Evolutionary conservation across 1,140 invertebrate genomes (phyloP).

Genomic region (Trachelipus rathkii): DNA sequence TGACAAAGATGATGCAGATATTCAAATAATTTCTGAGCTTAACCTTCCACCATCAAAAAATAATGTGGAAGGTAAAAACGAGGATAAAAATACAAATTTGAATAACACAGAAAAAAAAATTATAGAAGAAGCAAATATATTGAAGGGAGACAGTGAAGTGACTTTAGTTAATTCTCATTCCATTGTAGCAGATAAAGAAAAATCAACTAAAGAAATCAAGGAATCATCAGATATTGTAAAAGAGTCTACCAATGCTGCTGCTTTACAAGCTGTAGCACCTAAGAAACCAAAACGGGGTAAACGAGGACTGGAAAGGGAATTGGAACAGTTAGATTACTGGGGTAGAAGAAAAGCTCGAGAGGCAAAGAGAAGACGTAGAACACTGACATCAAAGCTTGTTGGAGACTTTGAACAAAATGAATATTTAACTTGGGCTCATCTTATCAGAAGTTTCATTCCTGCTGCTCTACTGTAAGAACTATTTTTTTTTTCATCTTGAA

Average conservation of each 20-base stretch:
- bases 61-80: conserved; percentile 1
- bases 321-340: conserved; percentile 45
- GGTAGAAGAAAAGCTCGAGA: conserved; percentile 36
- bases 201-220: conserved; percentile 1
- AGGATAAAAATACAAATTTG: conserved; percentile 16
- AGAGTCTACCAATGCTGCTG: neutral
- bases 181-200: neutral
- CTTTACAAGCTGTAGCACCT: neutral
- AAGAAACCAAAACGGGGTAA: conserved; percentile 33
- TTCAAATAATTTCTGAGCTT: no score
- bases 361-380: conserved; percentile 39
- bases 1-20: neutral
- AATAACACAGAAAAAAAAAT: neutral
- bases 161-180: neutral
- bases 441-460: conserved; percentile 39
- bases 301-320: conserved; percentile 40
- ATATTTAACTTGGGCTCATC: conserved; percentile 36
- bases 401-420: conserved; percentile 34
- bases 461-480: conserved; percentile 31
- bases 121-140: conserved; percentile 16
- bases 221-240: neutral
- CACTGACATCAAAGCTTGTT: conserved; percentile 33
- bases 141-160: conserved; percentile 1
- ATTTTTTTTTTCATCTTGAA: neutral
- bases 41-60: neutral